Percentiles rank a stretch among this genome's conserved stretches.
Evolutionary conservation across 2,113 vertebrate genomes (phyloP).

Genomic region (Cebus imitator): DNA sequence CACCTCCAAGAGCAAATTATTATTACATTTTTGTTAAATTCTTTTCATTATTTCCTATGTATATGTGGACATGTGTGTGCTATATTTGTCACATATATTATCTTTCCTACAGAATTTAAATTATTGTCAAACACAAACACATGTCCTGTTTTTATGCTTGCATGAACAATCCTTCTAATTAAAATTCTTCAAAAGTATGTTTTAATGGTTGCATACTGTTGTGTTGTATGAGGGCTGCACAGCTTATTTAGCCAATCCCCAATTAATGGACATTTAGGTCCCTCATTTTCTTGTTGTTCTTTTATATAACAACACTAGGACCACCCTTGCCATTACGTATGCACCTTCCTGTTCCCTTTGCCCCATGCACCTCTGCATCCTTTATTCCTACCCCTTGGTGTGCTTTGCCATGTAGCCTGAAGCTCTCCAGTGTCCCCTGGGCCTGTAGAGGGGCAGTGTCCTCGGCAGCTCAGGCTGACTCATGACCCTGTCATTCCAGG

Average conservation of each 20-base stretch:
- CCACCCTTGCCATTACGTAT: background rate
- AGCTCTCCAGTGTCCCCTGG: background rate
- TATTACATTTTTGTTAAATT: background rate
- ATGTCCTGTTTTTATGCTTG: background rate
- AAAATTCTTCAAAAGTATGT: background rate
- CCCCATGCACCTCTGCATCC: background rate
- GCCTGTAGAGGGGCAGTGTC: background rate
- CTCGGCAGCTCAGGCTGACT: background rate
- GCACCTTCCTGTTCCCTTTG: background rate
- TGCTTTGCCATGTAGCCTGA: background rate
- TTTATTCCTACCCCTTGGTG: background rate
- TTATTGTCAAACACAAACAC: background rate
- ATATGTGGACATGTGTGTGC: background rate
- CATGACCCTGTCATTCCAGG: conserved; percentile 82
- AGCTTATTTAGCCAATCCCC: background rate
- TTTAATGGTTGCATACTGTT: background rate
- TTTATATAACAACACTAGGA: background rate
- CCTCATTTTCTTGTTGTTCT: background rate
- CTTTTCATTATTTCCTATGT: background rate
- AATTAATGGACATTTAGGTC: background rate
- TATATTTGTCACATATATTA: background rate
- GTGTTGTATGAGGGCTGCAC: no score
- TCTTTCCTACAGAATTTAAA: background rate
- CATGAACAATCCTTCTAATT: background rate
- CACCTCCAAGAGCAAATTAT: background rate